Conservation (phyloP, 2,797 vertebrate species). For the Lagorchestes hirsutus region DNA sequence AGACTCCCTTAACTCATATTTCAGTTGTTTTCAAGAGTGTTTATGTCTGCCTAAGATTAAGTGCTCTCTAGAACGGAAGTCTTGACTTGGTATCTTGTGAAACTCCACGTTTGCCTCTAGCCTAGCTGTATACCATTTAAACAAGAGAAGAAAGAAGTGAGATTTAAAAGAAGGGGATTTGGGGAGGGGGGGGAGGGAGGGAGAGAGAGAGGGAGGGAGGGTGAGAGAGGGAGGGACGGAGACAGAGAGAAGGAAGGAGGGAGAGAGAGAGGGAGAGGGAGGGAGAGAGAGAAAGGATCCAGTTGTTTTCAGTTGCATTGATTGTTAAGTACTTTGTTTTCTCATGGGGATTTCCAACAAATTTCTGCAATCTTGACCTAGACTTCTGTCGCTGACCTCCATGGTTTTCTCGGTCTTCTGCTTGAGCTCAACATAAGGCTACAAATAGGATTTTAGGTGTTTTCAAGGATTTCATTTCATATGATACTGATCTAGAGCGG, state of each 20-base stretch:
- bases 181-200: background rate
- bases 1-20: background rate
- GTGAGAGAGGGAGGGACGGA: background rate
- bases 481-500: background rate
- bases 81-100: constrained; percentile 2
- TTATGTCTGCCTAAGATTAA: background rate
- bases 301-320: constrained; percentile 31
- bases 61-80: constrained; percentile 2
- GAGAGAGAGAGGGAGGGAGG: too few relatives aligned
- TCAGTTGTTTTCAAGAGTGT: constrained; percentile 9
- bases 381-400: background rate
- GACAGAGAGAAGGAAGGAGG: background rate
- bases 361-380: background rate
- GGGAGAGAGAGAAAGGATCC: constrained; percentile 12
- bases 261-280: background rate
- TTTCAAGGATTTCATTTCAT: constrained; percentile 40
- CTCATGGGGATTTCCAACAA: background rate
- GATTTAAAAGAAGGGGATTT: background rate
- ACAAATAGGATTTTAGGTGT: constrained; percentile 28
- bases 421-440: background rate
- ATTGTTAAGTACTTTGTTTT: constrained; percentile 12
- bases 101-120: background rate
- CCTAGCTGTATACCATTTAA: background rate
- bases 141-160: background rate
- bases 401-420: background rate